phyloP scores from a whole-genome alignment of 2,113 vertebrate species.

The Gymnogyps californianus region DNA sequence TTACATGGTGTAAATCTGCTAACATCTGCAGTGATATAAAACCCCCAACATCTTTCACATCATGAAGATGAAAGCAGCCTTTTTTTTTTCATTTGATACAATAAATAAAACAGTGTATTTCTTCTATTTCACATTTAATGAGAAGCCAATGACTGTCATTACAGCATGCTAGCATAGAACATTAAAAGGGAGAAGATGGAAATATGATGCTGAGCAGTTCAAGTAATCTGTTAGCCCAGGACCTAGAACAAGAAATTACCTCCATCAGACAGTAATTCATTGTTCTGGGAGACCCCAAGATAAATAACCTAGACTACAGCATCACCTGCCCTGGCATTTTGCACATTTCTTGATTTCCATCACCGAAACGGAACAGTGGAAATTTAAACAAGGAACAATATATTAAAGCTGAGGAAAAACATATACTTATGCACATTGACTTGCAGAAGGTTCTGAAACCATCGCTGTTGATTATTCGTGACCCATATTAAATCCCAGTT shows the following conservation, averaged over 20 bases:
- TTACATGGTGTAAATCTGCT: not conserved
- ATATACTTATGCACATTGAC: not conserved
- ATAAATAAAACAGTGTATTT: not conserved
- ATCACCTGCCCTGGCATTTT: not conserved
- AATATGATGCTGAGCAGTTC: not conserved
- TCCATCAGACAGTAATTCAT: not conserved
- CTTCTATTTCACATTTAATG: not conserved
- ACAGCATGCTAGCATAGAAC: not conserved
- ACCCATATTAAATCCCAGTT: not conserved
- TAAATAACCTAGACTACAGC: not conserved
- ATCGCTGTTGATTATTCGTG: not conserved
- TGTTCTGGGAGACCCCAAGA: not conserved
- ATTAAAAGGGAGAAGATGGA: not conserved
- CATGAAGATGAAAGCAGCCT: not conserved
- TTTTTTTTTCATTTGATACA: not conserved
- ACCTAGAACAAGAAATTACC: not conserved
- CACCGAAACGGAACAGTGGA: not conserved
- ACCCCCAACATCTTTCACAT: not conserved
- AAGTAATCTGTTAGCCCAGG: not conserved
- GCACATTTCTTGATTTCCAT: not conserved
- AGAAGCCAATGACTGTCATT: not conserved
- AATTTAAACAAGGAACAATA: not conserved
- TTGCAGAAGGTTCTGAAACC: not conserved
- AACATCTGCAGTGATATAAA: conserved; percentile 12
- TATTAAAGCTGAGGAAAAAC: not conserved